Base-by-base conservation (phyloP, 2,113 vertebrate genomes). In the Cranoglanis bouderius region DNA sequence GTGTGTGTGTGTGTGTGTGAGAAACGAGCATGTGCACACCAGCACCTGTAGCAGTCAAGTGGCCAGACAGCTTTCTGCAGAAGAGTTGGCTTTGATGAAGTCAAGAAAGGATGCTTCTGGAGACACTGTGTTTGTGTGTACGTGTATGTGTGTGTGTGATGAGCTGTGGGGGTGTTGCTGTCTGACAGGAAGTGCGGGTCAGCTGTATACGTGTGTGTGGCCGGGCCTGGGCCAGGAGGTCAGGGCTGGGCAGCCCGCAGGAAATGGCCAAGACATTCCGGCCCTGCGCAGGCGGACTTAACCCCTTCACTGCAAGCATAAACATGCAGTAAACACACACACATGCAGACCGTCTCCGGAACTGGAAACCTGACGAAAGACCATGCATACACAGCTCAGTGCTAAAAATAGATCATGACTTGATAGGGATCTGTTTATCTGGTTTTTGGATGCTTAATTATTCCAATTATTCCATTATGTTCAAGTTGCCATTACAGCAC, bases 181-280 rank as follows among this genome's bases (percentile, higher is more conserved):
- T 95, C 95, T 95, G 94, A 94, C 93, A 95, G 95, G 95, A 95
- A 95, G 94, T 89, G 88, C 32, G 90, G 92, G 93, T 94, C 94
- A 93, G 92, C 63, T 88, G 91, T 92, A 88, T 88, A 80, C 93
- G 88, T 92, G 91, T 82, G 83, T 92, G 92, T 92, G 72, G 92
- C 91, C 89, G 89, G 92, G 91, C 91, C 86, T 88, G 87, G 92
- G 92, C 91, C 90, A 94, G 91, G 80, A 92, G 94, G 94, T 95
- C 95, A 94, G 91, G 93, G 93, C 90, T 93, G 89, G 92, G 90
- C 92, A 93, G 91, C 87, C 90, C 90, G 91, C 93, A 96, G 94
- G 94, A 96, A 95, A 93, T 94, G 88, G 93, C 93, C 89, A 92
- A 92, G 94, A 94, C 93, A 93, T 92, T 91, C 89, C 82, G 87